Percentiles rank a stretch among this genome's conserved stretches.
These are phyloP conservation scores for Spilosoma lubricipeda DNA, from an alignment of 2,888 invertebrate genomes.

Conservation along the genomic window DNA sequence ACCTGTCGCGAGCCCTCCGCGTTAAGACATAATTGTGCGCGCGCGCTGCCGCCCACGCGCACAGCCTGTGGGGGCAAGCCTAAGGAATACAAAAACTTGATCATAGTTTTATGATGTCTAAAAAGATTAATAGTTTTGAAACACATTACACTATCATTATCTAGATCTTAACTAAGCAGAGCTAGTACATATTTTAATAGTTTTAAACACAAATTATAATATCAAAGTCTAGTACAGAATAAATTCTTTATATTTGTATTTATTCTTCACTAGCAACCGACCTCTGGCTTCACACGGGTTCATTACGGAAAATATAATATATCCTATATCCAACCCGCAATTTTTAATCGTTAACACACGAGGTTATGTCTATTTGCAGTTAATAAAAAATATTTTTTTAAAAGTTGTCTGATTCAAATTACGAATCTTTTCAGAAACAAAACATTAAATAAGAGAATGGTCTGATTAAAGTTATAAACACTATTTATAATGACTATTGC, in stretches of 20 bases:
- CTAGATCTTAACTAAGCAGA: not conserved
- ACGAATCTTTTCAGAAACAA: not conserved
- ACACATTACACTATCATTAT: not conserved
- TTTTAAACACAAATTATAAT: not conserved
- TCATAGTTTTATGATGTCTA: conserved; percentile 15
- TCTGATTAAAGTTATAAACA: no score
- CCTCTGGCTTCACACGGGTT: no score
- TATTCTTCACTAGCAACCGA: no score
- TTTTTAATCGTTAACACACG: not conserved
- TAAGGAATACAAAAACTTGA: conserved; percentile 32
- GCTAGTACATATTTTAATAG: not conserved
- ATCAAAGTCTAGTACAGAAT: no score
- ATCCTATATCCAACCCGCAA: no score
- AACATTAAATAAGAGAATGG: no score
- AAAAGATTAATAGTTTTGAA: not conserved
- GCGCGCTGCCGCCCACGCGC: conserved; percentile 71
- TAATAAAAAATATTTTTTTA: not conserved
- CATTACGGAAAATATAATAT: no score
- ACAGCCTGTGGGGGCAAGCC: conserved; percentile 65
- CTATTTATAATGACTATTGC: not conserved
- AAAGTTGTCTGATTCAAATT: not conserved
- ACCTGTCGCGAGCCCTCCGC: conserved; percentile 80
- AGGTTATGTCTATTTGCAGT: not conserved
- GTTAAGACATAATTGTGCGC: conserved; percentile 81
- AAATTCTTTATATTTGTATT: no score